A percentile compares a stretch with the other conserved stretches of the same genome.
Conservation (phyloP, 2,113 vertebrate genomes). For the Pleuronectes platessa region DNA sequence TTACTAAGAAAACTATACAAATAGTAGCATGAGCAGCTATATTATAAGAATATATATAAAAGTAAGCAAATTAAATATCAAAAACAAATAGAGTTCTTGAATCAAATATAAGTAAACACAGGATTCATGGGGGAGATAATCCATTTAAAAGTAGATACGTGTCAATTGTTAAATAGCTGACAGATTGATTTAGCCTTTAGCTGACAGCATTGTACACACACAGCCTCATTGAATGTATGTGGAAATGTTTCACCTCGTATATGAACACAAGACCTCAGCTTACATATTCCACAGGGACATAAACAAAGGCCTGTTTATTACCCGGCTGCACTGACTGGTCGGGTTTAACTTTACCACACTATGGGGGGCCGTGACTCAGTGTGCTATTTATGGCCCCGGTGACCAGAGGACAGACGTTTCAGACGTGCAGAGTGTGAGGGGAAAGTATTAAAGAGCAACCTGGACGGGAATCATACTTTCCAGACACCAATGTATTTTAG, state of each 20-base stretch:
- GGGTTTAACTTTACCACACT: constrained; percentile 41
- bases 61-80: no score
- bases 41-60: no score
- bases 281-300: not conserved
- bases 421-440: constrained; percentile 36
- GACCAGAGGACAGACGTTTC: constrained; percentile 54
- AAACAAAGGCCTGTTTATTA: constrained; percentile 61
- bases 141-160: not conserved
- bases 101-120: no score
- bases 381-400: constrained; percentile 66
- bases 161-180: not conserved
- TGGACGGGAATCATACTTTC: constrained; percentile 16
- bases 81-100: no score
- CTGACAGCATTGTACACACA: not conserved
- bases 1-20: no score
- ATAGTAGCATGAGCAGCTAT: no score
- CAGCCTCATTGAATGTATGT: not conserved
- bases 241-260: not conserved
- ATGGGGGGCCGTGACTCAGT: constrained; percentile 38
- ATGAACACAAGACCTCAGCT: not conserved
- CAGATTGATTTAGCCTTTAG: not conserved
- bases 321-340: not conserved
- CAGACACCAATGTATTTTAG: not conserved
- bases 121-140: no score
- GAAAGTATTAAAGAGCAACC: constrained; percentile 29